Conservation (phyloP, 2,113 vertebrate genomes). For the Thamnophis sirtalis region DNA sequence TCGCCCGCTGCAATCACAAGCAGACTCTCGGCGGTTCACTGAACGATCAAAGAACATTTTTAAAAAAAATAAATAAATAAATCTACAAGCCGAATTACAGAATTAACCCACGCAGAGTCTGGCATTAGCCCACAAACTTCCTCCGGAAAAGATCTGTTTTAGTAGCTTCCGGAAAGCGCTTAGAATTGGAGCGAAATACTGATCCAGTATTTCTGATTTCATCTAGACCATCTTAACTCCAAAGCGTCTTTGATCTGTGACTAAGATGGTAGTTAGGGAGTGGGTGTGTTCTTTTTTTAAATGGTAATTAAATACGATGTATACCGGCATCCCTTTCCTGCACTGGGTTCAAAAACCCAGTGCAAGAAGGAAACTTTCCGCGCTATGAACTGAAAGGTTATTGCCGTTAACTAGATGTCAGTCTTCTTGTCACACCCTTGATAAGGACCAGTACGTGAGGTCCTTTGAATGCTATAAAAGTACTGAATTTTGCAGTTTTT, state of each 20-base stretch:
- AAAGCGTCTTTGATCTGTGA: background rate
- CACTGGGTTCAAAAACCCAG: background rate
- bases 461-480: background rate
- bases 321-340: background rate
- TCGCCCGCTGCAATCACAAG: background rate
- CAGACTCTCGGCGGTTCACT: background rate
- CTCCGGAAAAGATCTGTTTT: background rate
- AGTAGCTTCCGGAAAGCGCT: background rate
- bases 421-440: background rate
- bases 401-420: background rate
- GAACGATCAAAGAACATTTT: background rate
- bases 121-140: background rate
- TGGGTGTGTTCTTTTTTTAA: background rate
- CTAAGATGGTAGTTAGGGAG: background rate
- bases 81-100: background rate
- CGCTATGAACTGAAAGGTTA: background rate
- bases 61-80: background rate
- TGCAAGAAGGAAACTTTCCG: background rate
- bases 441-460: background rate
- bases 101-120: background rate
- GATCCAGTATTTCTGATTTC: background rate
- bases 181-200: background rate
- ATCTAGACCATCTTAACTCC: background rate
- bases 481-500: background rate
- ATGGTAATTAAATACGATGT: background rate